Evolutionary conservation across 2,797 vertebrate genomes (phyloP).

Genomic region (Odontamblyopus lacepedii): DNA sequence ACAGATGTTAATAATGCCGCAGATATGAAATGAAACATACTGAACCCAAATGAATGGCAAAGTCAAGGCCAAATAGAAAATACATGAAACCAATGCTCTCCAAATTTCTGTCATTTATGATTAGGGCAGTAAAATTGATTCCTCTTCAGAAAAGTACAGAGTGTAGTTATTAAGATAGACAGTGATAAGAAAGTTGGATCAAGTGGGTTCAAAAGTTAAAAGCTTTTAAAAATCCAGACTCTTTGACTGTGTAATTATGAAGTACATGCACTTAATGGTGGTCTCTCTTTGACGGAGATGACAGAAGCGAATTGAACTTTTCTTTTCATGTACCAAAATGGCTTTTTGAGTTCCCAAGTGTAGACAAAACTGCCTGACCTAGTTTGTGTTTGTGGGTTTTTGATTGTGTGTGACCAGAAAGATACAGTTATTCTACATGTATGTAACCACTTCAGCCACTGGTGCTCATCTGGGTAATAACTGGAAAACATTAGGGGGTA

Average conservation of each 20-base stretch:
- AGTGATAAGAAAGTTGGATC: constrained; percentile 6
- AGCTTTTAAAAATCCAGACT: constrained; percentile 5
- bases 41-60: background rate
- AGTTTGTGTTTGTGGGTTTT: background rate
- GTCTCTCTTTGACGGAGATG: background rate
- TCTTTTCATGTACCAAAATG: constrained; percentile 5
- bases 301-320: background rate
- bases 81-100: background rate
- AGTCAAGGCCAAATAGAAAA: background rate
- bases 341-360: background rate
- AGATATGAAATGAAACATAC: background rate
- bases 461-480: background rate
- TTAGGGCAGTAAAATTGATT: background rate
- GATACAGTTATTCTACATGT: background rate
- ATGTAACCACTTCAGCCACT: background rate
- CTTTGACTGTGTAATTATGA: constrained; percentile 7
- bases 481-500: background rate
- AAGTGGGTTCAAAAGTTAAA: constrained; percentile 11
- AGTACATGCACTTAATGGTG: background rate
- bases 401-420: background rate
- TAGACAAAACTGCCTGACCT: background rate
- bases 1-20: background rate
- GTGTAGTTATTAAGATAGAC: constrained; percentile 4
- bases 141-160: constrained; percentile 1
- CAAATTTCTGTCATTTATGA: constrained; percentile 5